Evolutionary conservation across 2,113 vertebrate species (phyloP).

Genomic region (Chunga burmeisteri): DNA sequence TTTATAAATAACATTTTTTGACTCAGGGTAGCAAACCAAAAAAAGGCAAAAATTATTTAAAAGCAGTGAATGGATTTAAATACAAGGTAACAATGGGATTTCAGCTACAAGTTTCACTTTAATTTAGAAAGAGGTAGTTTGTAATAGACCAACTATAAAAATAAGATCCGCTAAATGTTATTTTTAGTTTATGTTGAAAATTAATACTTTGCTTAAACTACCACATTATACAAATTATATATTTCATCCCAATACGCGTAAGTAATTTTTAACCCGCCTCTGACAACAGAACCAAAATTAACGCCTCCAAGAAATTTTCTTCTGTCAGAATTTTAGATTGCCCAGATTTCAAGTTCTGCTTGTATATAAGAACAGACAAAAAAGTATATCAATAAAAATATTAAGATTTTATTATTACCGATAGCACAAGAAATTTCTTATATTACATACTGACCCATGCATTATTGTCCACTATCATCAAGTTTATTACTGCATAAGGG

Average conservation of each 20-base stretch:
- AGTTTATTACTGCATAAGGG: neutral
- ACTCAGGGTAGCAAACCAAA: neutral
- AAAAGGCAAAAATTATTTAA: neutral
- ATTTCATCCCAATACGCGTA: neutral
- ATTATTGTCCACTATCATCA: neutral
- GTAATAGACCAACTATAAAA: neutral
- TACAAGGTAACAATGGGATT: neutral
- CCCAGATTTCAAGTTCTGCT: neutral
- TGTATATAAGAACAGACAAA: neutral
- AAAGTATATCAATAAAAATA: neutral
- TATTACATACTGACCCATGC: rapidly evolving
- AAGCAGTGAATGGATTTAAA: neutral
- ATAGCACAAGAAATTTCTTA: neutral
- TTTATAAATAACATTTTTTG: neutral
- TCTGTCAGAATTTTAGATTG: neutral
- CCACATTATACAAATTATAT: neutral
- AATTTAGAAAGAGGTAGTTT: neutral
- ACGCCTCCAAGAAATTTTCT: neutral
- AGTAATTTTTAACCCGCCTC: neutral
- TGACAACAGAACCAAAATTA: neutral
- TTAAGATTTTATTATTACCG: neutral
- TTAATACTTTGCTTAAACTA: neutral
- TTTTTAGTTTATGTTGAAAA: neutral
- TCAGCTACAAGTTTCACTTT: neutral
- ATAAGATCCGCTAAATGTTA: neutral